Conservation (phyloP, 2,888 invertebrate species). For the Boloria euphrosyne region DNA sequence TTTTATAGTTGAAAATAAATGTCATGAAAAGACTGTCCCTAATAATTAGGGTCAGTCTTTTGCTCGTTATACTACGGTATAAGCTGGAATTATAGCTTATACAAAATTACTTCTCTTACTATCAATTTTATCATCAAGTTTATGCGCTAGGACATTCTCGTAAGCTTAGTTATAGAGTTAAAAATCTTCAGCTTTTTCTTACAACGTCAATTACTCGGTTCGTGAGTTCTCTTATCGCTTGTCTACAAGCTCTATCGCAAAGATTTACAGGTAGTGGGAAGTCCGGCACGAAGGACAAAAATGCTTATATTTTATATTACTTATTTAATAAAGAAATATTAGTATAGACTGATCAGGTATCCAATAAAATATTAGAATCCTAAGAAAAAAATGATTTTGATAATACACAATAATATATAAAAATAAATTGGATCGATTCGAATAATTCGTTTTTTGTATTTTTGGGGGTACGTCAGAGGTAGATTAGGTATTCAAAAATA, state of each 20-base stretch:
- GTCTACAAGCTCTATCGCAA: constrained; percentile 60
- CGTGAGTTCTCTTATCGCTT: constrained; percentile 67
- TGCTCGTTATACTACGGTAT: neutral
- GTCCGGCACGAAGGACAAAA: constrained; percentile 51
- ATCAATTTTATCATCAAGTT: constrained; percentile 55
- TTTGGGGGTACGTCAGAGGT: too few relatives aligned
- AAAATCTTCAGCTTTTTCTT: constrained; percentile 60
- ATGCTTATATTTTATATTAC: constrained; percentile 46
- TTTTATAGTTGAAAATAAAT: too few relatives aligned
- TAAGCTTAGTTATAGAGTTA: constrained; percentile 51
- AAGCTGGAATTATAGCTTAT: constrained; percentile 9
- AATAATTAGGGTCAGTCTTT: too few relatives aligned
- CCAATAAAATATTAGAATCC: neutral
- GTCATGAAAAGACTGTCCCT: too few relatives aligned
- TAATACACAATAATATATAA: too few relatives aligned
- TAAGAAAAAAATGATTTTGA: neutral
- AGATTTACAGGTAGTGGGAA: constrained; percentile 70
- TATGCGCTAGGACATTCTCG: constrained; percentile 52
- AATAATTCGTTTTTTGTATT: too few relatives aligned
- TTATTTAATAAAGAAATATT: constrained; percentile 9
- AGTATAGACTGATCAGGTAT: neutral
- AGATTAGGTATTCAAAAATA: too few relatives aligned
- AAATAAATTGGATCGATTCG: too few relatives aligned
- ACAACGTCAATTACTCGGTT: constrained; percentile 75
- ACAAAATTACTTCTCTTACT: constrained; percentile 20